Percentiles rank a stretch among this genome's conserved stretches.
These are phyloP conservation scores for Phengaris alcon DNA, from an alignment of 2,888 invertebrate species.

Conservation along the genomic window DNA sequence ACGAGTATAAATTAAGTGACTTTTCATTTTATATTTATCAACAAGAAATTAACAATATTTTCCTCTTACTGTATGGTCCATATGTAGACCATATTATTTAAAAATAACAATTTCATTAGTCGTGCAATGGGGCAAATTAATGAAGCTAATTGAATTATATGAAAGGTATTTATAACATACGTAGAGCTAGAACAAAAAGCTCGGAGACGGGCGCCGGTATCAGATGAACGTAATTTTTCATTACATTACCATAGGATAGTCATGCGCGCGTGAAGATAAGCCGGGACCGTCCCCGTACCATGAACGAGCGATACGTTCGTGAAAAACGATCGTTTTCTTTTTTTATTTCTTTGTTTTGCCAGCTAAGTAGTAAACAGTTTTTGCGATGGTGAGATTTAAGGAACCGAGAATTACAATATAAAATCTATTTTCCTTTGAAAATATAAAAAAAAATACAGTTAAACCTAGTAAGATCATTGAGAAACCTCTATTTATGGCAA, in stretches of 20 bases:
- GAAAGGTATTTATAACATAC: constrained; percentile 38
- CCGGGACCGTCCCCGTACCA: constrained; percentile 56
- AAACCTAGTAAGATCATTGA: too few relatives aligned
- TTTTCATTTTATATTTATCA: too few relatives aligned
- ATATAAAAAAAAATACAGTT: too few relatives aligned
- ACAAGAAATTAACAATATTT: background rate
- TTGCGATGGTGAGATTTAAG: background rate
- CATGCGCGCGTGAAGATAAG: constrained; percentile 77
- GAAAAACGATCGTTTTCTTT: constrained; percentile 37
- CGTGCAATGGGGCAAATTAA: constrained; percentile 1
- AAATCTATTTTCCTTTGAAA: too few relatives aligned
- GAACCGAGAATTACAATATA: too few relatives aligned
- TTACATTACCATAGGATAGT: constrained; percentile 75
- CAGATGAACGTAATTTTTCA: constrained; percentile 77
- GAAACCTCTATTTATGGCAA: too few relatives aligned
- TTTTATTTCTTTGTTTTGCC: constrained; percentile 31
- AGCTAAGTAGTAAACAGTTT: background rate
- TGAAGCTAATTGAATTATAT: constrained; percentile 33
- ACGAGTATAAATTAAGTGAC: too few relatives aligned
- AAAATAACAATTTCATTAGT: background rate
- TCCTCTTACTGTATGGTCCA: background rate
- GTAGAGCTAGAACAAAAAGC: constrained; percentile 47
- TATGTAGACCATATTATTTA: background rate
- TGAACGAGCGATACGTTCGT: constrained; percentile 39
- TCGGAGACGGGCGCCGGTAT: constrained; percentile 59